Conservation (phyloP, 2,888 invertebrate species). For the Heliconius sara region DNA sequence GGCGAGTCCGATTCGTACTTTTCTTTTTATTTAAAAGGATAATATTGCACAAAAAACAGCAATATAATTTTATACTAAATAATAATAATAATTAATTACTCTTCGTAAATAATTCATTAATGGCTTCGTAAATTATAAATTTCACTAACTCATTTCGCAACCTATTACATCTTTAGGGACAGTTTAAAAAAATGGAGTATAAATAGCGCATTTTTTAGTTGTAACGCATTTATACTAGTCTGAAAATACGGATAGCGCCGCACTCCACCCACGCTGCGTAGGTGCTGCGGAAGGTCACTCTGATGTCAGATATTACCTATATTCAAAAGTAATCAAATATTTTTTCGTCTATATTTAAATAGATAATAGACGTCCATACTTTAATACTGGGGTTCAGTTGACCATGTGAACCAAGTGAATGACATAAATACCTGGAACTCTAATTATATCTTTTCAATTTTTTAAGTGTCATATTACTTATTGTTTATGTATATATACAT, state of each 20-base stretch:
- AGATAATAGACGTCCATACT: not conserved
- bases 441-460: too few relatives aligned
- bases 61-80: not conserved
- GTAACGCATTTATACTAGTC: conserved; percentile 67
- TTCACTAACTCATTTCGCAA: not conserved
- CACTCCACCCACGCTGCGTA: conserved; percentile 53
- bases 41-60: not conserved
- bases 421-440: too few relatives aligned
- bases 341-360: not conserved
- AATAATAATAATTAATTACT: not conserved
- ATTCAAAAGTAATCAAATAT: conserved; percentile 27
- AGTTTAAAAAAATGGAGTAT: conserved; percentile 55
- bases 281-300: conserved; percentile 56
- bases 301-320: conserved; percentile 32
- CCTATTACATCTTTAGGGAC: conserved; percentile 45
- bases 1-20: too few relatives aligned
- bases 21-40: not conserved
- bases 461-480: not conserved
- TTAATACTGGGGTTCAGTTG: too few relatives aligned
- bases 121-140: not conserved
- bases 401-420: too few relatives aligned
- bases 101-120: not conserved
- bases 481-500: not conserved
- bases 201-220: conserved; percentile 64
- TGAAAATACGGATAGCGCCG: conserved; percentile 63